Evolutionary conservation across 2,797 vertebrate genomes (phyloP).

Genomic region (Chaenodraco wilsoni): DNA sequence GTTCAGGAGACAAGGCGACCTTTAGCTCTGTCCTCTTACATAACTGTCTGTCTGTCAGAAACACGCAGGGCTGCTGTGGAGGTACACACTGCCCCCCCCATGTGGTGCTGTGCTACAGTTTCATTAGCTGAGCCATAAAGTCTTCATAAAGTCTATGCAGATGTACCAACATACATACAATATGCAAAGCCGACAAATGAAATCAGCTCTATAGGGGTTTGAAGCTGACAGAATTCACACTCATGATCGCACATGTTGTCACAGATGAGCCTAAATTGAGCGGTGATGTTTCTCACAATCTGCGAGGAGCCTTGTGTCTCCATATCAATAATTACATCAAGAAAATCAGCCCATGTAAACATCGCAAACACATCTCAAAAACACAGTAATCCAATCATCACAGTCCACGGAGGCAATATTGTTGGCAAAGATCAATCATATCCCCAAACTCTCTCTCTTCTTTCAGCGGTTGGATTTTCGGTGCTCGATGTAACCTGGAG

Average conservation of each 20-base stretch:
- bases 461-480: constrained; percentile 31
- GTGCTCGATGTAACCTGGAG: constrained; percentile 62
- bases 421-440: constrained; percentile 53
- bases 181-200: constrained; percentile 13
- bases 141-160: constrained; percentile 38
- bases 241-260: constrained; percentile 10
- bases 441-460: constrained; percentile 43
- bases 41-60: constrained; percentile 75
- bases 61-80: constrained; percentile 53
- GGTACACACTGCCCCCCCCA: constrained; percentile 32
- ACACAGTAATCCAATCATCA: constrained; percentile 63
- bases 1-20: constrained; percentile 73
- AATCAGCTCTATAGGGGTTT: constrained; percentile 18
- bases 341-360: constrained; percentile 41
- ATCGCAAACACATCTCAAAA: constrained; percentile 47
- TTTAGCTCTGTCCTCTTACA: constrained; percentile 71
- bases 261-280: constrained; percentile 36
- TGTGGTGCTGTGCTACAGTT: constrained; percentile 46
- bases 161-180: constrained; percentile 39
- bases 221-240: constrained; percentile 28
- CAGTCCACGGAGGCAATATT: constrained; percentile 51
- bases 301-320: constrained; percentile 8
- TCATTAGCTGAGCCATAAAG: constrained; percentile 45
- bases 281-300: constrained; percentile 19
- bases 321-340: constrained; percentile 49